Evolutionary conservation across 2,113 vertebrate species (phyloP).

Genomic region (Camelus dromedarius): DNA sequence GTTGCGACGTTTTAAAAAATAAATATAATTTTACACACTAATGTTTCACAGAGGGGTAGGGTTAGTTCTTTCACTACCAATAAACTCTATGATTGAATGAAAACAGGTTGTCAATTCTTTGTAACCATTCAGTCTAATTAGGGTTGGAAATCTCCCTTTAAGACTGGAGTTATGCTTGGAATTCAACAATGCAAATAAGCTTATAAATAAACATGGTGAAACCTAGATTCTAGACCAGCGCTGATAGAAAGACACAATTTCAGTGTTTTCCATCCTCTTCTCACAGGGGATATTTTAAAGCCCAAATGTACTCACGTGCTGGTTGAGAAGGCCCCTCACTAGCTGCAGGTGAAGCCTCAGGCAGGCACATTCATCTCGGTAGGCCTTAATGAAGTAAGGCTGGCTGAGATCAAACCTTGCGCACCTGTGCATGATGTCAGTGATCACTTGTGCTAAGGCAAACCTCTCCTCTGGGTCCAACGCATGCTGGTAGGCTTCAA

Average conservation of each 20-base stretch:
- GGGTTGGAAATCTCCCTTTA: neutral
- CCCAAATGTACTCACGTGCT: constrained; percentile 81
- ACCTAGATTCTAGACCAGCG: neutral
- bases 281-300: neutral
- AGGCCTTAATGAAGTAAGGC: constrained; percentile 85
- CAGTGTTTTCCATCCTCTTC: neutral
- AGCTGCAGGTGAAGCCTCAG: constrained; percentile 87
- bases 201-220: constrained; percentile 36
- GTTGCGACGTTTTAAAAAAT: neutral
- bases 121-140: neutral
- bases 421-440: constrained; percentile 83
- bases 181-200: constrained; percentile 27
- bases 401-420: constrained; percentile 86
- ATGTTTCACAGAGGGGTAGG: neutral
- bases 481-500: constrained; percentile 88
- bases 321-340: constrained; percentile 82
- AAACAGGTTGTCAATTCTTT: neutral
- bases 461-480: constrained; percentile 87
- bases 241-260: neutral
- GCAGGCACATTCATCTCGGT: constrained; percentile 83
- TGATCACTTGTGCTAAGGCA: constrained; percentile 86
- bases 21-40: neutral
- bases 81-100: constrained; percentile 3
- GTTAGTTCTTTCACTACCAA: neutral
- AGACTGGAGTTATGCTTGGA: neutral